Evolutionary conservation across 2,888 invertebrate genomes (phyloP).

Genomic region (Gortyna flavago): DNA sequence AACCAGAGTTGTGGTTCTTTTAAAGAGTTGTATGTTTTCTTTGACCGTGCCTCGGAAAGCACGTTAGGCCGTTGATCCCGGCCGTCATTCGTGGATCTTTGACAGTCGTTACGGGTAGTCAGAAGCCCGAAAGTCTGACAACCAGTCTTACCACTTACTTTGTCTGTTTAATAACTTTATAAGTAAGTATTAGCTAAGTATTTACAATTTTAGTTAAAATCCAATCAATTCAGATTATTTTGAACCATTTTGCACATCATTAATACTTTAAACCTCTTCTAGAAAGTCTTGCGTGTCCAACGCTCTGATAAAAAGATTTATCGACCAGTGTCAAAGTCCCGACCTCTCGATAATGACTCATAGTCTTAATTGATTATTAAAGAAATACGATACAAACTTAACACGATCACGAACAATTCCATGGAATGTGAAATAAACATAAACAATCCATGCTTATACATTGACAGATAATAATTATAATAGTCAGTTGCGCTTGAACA

Average conservation of each 20-base stretch:
- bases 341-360: conserved; percentile 37
- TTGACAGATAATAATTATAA: conserved; percentile 63
- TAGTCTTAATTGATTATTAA: conserved; percentile 38
- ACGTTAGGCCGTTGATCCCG: no score
- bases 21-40: conserved; percentile 1
- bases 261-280: conserved; percentile 21
- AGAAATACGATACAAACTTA: conserved; percentile 41
- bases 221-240: conserved; percentile 30
- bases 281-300: conserved; percentile 8
- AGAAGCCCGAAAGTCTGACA: no score
- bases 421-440: conserved; percentile 58
- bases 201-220: neutral
- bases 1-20: conserved; percentile 14
- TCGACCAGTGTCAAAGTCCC: conserved; percentile 37
- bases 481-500: conserved; percentile 61
- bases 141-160: no score
- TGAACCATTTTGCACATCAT: conserved; percentile 29
- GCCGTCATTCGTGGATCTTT: no score
- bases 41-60: neutral
- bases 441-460: conserved; percentile 50
- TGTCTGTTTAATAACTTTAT: no score
- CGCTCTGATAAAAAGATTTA: conserved; percentile 50
- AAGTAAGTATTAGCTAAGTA: neutral
- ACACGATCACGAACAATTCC: conserved; percentile 40
- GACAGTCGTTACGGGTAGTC: no score